Conservation (phyloP, 1,140 invertebrate species). For the Marisa cornuarietis region DNA sequence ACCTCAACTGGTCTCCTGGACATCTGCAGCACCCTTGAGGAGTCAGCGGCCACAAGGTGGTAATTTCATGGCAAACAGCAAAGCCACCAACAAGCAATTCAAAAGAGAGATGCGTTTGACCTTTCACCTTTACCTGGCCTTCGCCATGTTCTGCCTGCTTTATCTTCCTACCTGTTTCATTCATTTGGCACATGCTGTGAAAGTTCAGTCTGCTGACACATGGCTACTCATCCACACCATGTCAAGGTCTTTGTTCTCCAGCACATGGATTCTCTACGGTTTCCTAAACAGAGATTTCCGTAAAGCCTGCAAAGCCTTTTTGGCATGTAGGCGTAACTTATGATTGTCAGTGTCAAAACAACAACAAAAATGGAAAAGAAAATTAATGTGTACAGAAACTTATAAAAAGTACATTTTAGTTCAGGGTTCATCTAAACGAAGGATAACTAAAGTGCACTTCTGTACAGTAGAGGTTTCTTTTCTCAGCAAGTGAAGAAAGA, state of each 20-base stretch:
- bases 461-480: too few relatives aligned
- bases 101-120: constrained; percentile 17
- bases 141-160: constrained; percentile 19
- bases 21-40: neutral
- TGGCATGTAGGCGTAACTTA: constrained; percentile 4
- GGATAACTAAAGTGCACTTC: too few relatives aligned
- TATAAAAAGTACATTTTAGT: too few relatives aligned
- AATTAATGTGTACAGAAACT: neutral
- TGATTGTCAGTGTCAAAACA: neutral
- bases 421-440: too few relatives aligned
- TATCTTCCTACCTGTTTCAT: constrained; percentile 20
- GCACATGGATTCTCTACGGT: constrained; percentile 25
- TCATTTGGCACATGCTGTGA: constrained; percentile 1
- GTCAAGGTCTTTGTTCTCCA: constrained; percentile 20
- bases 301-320: constrained; percentile 1
- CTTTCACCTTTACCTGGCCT: constrained; percentile 21
- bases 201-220: neutral
- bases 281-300: constrained; percentile 23
- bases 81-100: neutral
- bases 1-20: neutral
- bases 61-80: too few relatives aligned
- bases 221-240: constrained; percentile 24
- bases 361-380: too few relatives aligned
- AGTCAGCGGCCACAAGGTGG: neutral
- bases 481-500: too few relatives aligned